These are phyloP conservation scores for Epicampocera succincta DNA, from an alignment of 2,888 invertebrate species.

Conservation along the genomic window DNA sequence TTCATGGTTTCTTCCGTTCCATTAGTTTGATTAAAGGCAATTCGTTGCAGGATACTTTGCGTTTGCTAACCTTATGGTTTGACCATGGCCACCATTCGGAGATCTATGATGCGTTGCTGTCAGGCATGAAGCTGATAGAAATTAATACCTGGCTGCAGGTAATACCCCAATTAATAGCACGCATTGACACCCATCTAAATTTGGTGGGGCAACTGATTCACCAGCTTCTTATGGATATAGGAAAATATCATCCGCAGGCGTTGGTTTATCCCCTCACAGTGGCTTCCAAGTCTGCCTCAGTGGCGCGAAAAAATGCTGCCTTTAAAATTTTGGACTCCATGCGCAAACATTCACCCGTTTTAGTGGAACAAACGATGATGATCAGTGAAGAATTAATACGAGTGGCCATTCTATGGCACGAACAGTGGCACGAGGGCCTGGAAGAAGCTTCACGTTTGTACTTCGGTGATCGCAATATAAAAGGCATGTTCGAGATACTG, in stretches of 20 bases:
- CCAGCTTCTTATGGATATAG: conserved; percentile 96
- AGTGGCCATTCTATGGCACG: conserved; percentile 99
- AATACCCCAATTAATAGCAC: conserved; percentile 98
- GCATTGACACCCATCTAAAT: conserved; percentile 96
- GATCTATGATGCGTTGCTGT: conserved; percentile 95
- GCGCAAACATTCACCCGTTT: conserved; percentile 94
- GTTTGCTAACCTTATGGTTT: conserved; percentile 98
- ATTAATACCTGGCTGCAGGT: conserved; percentile 99
- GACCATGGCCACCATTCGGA: conserved; percentile 97
- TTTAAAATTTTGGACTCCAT: conserved; percentile 97
- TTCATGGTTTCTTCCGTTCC: conserved; percentile 97
- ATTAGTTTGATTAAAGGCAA: conserved; percentile 95
- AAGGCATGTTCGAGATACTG: conserved; percentile 97
- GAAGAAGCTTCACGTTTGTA: conserved; percentile 96
- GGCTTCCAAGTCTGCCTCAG: conserved; percentile 95
- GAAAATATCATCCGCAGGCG: conserved; percentile 98
- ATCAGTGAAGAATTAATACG: conserved; percentile 98
- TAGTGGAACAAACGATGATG: conserved; percentile 98
- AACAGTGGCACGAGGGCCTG: conserved; percentile 99
- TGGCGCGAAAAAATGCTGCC: conserved; percentile 93
- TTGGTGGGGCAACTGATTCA: conserved; percentile 95
- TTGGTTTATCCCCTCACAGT: conserved; percentile 98
- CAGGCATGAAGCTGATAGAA: conserved; percentile 95
- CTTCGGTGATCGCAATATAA: conserved; percentile 97
- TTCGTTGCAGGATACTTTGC: conserved; percentile 96